phyloP scores from a whole-genome alignment of 2,888 invertebrate species.

The Deilephila porcellus region DNA sequence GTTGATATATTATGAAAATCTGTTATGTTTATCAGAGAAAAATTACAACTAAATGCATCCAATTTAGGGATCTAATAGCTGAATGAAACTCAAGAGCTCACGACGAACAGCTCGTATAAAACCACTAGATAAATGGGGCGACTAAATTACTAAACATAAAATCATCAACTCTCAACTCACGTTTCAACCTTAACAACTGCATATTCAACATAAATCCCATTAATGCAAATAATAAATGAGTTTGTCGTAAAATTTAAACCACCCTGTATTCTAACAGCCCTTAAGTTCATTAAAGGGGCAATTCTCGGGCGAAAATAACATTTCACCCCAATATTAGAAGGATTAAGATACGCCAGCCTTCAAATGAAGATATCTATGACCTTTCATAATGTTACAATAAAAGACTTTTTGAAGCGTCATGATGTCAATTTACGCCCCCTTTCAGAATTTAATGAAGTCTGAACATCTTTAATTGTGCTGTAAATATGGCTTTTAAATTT shows the following conservation, averaged over 20 bases:
- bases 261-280: slow-evolving; percentile 65
- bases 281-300: slow-evolving; percentile 72
- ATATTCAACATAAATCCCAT: slow-evolving; percentile 54
- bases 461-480: slow-evolving; percentile 38
- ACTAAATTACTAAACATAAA: not conserved
- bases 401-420: slow-evolving; percentile 63
- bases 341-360: slow-evolving; percentile 53
- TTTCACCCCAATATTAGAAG: slow-evolving; percentile 55
- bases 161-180: not conserved
- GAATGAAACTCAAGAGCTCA: too few species aligned
- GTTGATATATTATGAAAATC: too few species aligned
- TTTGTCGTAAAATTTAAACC: slow-evolving; percentile 54
- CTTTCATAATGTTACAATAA: slow-evolving; percentile 62
- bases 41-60: too few species aligned
- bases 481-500: slow-evolving; percentile 32
- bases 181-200: slow-evolving; percentile 7
- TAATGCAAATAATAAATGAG: slow-evolving; percentile 65
- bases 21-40: too few species aligned
- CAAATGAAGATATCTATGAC: slow-evolving; percentile 65
- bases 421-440: slow-evolving; percentile 61
- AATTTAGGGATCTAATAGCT: too few species aligned
- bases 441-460: slow-evolving; percentile 45
- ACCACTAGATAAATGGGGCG: too few species aligned
- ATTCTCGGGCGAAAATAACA: slow-evolving; percentile 52
- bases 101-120: too few species aligned